Conservation (phyloP, 2,888 invertebrate genomes). For the Liopterus haemorrhoidalis region DNA sequence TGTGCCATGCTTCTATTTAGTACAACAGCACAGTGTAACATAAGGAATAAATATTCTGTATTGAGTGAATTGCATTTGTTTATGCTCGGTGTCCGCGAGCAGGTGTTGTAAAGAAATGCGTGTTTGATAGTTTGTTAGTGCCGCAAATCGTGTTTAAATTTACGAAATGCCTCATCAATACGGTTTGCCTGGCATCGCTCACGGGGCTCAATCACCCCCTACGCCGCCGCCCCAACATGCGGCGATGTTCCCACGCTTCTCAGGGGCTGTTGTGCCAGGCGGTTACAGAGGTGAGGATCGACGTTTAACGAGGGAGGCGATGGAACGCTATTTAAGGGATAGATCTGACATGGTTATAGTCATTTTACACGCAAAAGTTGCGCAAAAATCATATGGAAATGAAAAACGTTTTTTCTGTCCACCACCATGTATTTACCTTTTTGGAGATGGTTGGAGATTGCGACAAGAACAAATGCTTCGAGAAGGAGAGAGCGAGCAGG, state of each 20-base stretch:
- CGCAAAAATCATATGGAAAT: constrained; percentile 99
- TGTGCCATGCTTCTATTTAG: background rate
- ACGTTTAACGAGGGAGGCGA: constrained; percentile 80
- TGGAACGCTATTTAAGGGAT: constrained; percentile 93
- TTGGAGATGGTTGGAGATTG: constrained; percentile 97
- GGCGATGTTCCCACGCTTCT: constrained; percentile 52
- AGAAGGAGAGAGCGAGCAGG: constrained; percentile 83
- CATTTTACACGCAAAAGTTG: constrained; percentile 98
- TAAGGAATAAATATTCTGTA: too few relatives aligned
- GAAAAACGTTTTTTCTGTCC: constrained; percentile 99
- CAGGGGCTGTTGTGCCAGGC: constrained; percentile 60
- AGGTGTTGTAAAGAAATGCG: too few relatives aligned
- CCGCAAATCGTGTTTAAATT: too few relatives aligned
- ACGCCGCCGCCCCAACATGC: constrained; percentile 65
- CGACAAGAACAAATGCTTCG: constrained; percentile 89
- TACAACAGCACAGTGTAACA: background rate
- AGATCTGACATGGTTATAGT: constrained; percentile 94
- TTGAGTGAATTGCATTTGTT: too few relatives aligned
- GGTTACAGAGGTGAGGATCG: constrained; percentile 73
- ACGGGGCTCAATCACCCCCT: constrained; percentile 74
- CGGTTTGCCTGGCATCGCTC: constrained; percentile 65
- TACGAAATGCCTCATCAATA: constrained; percentile 75
- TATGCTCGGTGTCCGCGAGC: too few relatives aligned
- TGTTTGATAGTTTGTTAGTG: too few relatives aligned
- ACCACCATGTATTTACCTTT: constrained; percentile 96